Conservation (phyloP, 2,797 vertebrate species). For the Cryptoprocta ferox region DNA sequence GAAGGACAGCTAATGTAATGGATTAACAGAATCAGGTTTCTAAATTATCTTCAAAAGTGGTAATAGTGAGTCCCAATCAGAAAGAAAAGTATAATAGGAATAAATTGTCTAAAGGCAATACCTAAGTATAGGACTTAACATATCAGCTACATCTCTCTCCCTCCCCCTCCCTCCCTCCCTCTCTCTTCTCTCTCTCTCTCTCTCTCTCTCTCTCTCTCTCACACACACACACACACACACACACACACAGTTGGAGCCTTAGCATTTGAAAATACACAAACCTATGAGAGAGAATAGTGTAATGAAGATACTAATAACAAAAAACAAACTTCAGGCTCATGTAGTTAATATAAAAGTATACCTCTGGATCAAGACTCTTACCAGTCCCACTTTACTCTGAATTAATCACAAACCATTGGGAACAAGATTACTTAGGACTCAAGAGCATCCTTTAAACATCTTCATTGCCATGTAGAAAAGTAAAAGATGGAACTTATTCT, state of each 20-base stretch:
- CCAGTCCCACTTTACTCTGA: neutral
- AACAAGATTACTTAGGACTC: neutral
- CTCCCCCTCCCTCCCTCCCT: too few relatives aligned
- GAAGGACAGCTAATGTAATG: neutral
- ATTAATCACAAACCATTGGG: neutral
- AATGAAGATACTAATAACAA: neutral
- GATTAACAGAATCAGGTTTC: slow-evolving; percentile 1
- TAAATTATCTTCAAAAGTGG: neutral
- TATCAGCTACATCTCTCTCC: neutral
- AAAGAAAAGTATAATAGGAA: slow-evolving; percentile 16
- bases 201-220: too few relatives aligned
- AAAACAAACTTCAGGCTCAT: neutral
- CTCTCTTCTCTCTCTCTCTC: too few relatives aligned
- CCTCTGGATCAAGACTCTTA: neutral
- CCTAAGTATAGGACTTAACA: neutral
- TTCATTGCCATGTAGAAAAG: neutral
- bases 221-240: neutral
- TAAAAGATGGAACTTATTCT: neutral
- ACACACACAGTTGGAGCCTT: neutral
- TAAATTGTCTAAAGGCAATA: slow-evolving; percentile 9
- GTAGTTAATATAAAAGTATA: neutral
- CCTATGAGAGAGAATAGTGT: neutral
- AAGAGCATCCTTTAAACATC: neutral
- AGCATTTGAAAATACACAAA: neutral
- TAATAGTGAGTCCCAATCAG: neutral